These are phyloP conservation scores for Sylvicola cinctus DNA, from an alignment of 2,888 invertebrate species.

Conservation along the genomic window DNA sequence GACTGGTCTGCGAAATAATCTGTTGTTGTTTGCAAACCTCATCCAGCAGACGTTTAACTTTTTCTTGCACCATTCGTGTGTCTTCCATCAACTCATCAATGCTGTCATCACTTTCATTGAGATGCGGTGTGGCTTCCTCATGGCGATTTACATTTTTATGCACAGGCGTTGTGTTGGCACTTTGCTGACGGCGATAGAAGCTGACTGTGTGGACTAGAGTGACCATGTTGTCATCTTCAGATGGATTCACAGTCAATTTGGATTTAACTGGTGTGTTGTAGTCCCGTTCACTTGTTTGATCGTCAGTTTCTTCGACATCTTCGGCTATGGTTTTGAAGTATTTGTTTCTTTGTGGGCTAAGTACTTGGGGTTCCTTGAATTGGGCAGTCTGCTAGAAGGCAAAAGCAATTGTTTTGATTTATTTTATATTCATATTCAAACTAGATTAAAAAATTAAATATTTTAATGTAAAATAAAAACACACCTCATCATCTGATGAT, in stretches of 20 bases:
- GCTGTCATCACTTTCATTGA: constrained; percentile 5
- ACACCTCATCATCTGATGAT: too few relatives aligned
- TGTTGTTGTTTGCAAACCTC: constrained; percentile 67
- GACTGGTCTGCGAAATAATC: constrained; percentile 76
- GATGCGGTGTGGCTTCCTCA: constrained; percentile 20
- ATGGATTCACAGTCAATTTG: constrained; percentile 23
- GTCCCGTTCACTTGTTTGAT: too few relatives aligned
- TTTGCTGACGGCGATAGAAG: constrained; percentile 64
- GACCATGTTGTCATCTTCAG: constrained; percentile 30
- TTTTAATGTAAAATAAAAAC: not conserved
- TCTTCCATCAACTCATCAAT: constrained; percentile 8
- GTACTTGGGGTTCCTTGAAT: constrained; percentile 38
- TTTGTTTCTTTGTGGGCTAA: constrained; percentile 26
- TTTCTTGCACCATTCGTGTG: constrained; percentile 28
- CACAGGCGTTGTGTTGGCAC: constrained; percentile 8
- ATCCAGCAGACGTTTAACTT: constrained; percentile 40
- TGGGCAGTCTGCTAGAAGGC: constrained; percentile 26
- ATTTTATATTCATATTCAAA: too few relatives aligned
- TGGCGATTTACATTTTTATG: too few relatives aligned
- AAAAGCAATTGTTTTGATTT: constrained; percentile 7
- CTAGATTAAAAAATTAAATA: too few relatives aligned
- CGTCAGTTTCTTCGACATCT: constrained; percentile 15
- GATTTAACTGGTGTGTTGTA: constrained; percentile 24
- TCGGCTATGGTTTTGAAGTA: constrained; percentile 11
- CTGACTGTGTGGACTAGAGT: constrained; percentile 69